phyloP scores from a whole-genome alignment of 2,888 invertebrate species.

The Cataglyphis altisquamis region DNA sequence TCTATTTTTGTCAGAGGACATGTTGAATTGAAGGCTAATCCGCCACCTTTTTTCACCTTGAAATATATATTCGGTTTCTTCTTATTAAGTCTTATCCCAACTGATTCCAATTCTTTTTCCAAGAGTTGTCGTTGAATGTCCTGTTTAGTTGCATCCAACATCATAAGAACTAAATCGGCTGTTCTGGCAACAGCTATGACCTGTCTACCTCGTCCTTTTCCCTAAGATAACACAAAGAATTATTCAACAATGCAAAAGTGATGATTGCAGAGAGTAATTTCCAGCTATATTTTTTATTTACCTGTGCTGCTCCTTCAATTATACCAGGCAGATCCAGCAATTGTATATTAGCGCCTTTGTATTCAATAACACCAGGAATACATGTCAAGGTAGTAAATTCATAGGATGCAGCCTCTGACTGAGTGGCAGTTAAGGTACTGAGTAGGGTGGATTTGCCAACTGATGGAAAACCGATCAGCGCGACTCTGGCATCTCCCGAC shows the following conservation, averaged over 20 bases:
- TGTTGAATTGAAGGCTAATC: constrained; percentile 98
- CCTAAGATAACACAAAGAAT: constrained; percentile 81
- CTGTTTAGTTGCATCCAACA: constrained; percentile 99
- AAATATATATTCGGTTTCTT: constrained; percentile 99
- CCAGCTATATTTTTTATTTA: constrained; percentile 69
- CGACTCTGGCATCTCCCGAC: constrained; percentile 99
- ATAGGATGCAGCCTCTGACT: constrained; percentile 98
- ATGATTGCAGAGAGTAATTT: not conserved
- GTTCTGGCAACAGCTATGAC: constrained; percentile 99
- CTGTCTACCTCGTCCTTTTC: constrained; percentile 96
- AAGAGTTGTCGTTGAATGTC: constrained; percentile 97
- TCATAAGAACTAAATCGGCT: constrained; percentile 99
- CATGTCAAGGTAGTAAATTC: constrained; percentile 99
- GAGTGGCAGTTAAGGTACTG: constrained; percentile 97
- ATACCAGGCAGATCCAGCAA: constrained; percentile 99
- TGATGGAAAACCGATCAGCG: constrained; percentile 99
- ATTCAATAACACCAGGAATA: constrained; percentile 99
- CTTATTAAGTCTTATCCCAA: constrained; percentile 98
- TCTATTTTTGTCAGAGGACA: constrained; percentile 96
- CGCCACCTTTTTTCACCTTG: constrained; percentile 98
- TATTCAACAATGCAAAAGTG: not conserved
- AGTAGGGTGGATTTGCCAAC: constrained; percentile 99
- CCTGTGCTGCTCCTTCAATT: constrained; percentile 99
- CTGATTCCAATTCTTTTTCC: constrained; percentile 98
- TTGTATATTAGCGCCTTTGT: constrained; percentile 99